Evolutionary conservation across 53 echinoderm and acorn worm species (phyloP).

Genomic region (Henricia sp.): DNA sequence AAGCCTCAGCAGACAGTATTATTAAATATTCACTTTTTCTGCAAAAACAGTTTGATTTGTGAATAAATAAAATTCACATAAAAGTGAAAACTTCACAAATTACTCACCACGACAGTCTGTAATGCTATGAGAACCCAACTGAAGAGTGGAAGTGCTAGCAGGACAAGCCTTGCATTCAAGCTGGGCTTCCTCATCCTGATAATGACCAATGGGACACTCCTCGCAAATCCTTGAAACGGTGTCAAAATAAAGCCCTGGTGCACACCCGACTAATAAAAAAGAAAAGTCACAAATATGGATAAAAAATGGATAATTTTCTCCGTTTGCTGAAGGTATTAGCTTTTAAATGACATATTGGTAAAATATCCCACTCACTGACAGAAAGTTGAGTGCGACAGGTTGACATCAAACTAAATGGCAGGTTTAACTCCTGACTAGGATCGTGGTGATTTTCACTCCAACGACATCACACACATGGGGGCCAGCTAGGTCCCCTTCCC

Average conservation of each 20-base stretch:
- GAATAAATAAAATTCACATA: too few species aligned
- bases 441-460: too few species aligned
- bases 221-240: conserved; percentile 43
- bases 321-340: too few species aligned
- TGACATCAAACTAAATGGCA: too few species aligned
- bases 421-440: too few species aligned
- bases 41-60: not conserved
- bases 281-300: not conserved
- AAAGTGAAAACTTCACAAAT: not conserved
- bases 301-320: not conserved
- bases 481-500: too few species aligned
- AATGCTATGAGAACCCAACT: conserved; percentile 31
- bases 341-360: too few species aligned
- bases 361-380: too few species aligned
- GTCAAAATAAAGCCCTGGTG: conserved; percentile 66
- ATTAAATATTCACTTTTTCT: too few species aligned
- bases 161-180: conserved; percentile 69
- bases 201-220: conserved; percentile 56
- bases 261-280: conserved; percentile 57
- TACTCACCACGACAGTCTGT: conserved; percentile 71
- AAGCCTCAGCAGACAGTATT: too few species aligned
- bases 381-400: too few species aligned
- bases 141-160: conserved; percentile 49
- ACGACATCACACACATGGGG: too few species aligned
- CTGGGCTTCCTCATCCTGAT: conserved; percentile 76